Percentiles rank a stretch among this genome's conserved stretches.
These are phyloP conservation scores for Siniperca scherzeri DNA, from an alignment of 2,797 vertebrate species.

Conservation along the genomic window DNA sequence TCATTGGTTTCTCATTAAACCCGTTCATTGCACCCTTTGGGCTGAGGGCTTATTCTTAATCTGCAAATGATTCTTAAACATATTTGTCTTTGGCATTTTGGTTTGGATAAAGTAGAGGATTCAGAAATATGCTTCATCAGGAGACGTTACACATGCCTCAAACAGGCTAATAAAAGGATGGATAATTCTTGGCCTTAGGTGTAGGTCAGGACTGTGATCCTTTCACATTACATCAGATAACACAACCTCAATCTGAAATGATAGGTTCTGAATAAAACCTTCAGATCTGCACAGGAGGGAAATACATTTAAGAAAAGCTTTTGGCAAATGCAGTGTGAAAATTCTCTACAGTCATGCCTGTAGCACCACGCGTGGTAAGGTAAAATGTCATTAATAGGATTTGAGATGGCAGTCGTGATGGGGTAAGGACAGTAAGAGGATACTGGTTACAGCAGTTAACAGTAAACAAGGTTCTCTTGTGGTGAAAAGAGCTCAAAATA, in stretches of 20 bases:
- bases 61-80: constrained; percentile 47
- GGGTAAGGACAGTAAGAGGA: background rate
- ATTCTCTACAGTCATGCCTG: background rate
- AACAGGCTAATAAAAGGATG: constrained; percentile 43
- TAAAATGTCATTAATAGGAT: constrained; percentile 7
- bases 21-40: constrained; percentile 36
- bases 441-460: background rate
- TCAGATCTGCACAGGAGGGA: constrained; percentile 6
- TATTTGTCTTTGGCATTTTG: constrained; percentile 56
- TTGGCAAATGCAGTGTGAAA: constrained; percentile 9
- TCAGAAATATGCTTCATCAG: constrained; percentile 53
- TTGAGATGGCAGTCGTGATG: constrained; percentile 10
- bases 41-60: constrained; percentile 44
- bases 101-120: constrained; percentile 35
- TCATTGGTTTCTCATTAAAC: constrained; percentile 35
- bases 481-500: background rate
- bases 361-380: background rate
- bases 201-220: constrained; percentile 32
- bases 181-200: constrained; percentile 42
- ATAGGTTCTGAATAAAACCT: constrained; percentile 14
- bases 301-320: constrained; percentile 9
- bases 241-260: constrained; percentile 21
- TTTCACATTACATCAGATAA: constrained; percentile 29
- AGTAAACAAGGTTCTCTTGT: background rate
- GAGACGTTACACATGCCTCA: constrained; percentile 38